phyloP scores from a whole-genome alignment of 2,797 vertebrate species.

The Rhynchotus rufescens region DNA sequence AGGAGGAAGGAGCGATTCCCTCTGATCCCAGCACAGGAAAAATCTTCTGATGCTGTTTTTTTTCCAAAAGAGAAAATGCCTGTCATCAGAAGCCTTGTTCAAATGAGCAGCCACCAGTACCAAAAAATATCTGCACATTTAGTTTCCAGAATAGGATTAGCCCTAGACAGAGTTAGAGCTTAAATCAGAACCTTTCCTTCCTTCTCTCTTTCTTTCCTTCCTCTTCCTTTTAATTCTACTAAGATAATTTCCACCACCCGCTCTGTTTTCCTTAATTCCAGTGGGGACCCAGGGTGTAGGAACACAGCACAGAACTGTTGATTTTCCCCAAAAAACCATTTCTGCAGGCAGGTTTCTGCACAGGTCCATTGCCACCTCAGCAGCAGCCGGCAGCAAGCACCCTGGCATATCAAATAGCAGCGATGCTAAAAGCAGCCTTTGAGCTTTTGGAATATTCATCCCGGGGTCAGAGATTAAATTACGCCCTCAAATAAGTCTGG shows the following conservation, averaged over 20 bases:
- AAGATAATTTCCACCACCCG: background rate
- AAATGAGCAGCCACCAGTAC: background rate
- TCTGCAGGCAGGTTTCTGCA: slow-evolving; percentile 31
- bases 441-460: slow-evolving; percentile 57
- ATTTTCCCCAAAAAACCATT: background rate
- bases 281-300: background rate
- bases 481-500: background rate
- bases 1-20: background rate
- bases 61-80: background rate
- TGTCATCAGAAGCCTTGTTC: background rate
- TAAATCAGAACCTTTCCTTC: background rate
- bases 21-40: background rate
- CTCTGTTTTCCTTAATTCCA: slow-evolving; percentile 13
- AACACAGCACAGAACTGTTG: background rate
- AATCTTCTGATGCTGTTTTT: background rate
- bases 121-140: background rate
- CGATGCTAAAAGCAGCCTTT: slow-evolving; percentile 68
- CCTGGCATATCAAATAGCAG: background rate
- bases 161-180: background rate
- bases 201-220: background rate
- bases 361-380: slow-evolving; percentile 19
- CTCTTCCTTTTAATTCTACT: slow-evolving; percentile 2
- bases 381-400: background rate
- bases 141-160: background rate
- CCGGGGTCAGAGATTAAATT: slow-evolving; percentile 60